These are phyloP conservation scores for Tretioscincus oriximinensis DNA, from an alignment of 2,113 vertebrate species.

Conservation along the genomic window DNA sequence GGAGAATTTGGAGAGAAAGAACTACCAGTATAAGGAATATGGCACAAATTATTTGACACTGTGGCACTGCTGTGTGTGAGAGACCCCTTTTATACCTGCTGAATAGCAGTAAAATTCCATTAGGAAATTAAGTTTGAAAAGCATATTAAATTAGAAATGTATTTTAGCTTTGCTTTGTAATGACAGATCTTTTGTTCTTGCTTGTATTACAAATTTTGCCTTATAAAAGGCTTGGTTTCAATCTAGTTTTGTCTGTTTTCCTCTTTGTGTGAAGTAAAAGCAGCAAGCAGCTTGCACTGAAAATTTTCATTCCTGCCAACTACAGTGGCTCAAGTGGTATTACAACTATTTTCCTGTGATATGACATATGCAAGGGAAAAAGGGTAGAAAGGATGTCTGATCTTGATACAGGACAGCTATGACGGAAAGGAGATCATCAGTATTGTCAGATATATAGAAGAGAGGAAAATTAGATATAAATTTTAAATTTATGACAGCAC, in stretches of 20 bases:
- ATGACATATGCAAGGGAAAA: neutral
- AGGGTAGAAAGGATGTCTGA: neutral
- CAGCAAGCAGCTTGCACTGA: neutral
- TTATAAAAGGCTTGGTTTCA: constrained; percentile 8
- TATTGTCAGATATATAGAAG: neutral
- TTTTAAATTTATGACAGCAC: too few relatives aligned
- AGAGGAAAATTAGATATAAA: neutral
- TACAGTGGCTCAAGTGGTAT: neutral
- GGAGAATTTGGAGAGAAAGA: too few relatives aligned
- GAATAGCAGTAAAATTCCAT: neutral
- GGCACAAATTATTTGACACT: neutral
- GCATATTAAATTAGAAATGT: neutral
- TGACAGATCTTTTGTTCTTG: neutral
- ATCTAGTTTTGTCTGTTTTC: neutral
- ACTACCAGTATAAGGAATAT: neutral
- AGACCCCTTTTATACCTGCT: neutral
- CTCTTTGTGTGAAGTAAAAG: neutral
- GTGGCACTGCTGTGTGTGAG: neutral
- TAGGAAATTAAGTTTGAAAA: neutral
- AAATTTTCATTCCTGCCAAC: neutral
- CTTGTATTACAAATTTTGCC: neutral
- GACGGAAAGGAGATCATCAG: neutral
- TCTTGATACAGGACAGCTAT: neutral
- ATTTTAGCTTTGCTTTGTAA: constrained; percentile 13
- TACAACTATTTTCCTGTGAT: neutral